These are phyloP conservation scores for Leuciscus idus DNA, from an alignment of 2,113 vertebrate genomes.

Conservation along the genomic window DNA sequence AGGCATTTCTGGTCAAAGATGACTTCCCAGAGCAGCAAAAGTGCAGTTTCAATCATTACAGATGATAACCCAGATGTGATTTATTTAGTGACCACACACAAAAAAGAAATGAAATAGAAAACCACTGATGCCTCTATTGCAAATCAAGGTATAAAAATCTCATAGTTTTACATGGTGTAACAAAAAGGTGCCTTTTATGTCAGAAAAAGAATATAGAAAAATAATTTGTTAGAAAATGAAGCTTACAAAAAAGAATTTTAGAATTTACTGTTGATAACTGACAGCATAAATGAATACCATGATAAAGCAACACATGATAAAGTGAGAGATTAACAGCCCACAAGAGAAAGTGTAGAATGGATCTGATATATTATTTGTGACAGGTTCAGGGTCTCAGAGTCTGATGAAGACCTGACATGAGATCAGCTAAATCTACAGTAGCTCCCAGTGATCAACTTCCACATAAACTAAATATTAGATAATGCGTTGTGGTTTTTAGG, in stretches of 20 bases:
- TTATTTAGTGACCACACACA: not conserved
- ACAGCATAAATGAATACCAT: not conserved
- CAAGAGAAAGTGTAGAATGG: not conserved
- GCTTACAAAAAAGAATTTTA: not conserved
- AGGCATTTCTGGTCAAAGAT: too few relatives aligned
- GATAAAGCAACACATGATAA: not conserved
- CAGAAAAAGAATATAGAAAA: conserved; percentile 56
- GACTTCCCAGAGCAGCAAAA: not conserved
- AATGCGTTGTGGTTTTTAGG: not conserved
- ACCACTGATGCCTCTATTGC: conserved; percentile 6
- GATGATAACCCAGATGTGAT: not conserved
- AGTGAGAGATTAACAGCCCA: not conserved
- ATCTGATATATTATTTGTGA: not conserved
- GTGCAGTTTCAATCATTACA: not conserved
- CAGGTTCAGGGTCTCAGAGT: not conserved
- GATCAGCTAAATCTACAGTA: not conserved
- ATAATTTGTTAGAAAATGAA: conserved; percentile 53
- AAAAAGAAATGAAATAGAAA: conserved; percentile 25
- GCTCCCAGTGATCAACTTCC: not conserved
- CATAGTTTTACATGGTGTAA: conserved; percentile 19
- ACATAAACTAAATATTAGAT: conserved; percentile 9
- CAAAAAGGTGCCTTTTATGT: conserved; percentile 12
- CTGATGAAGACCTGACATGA: not conserved
- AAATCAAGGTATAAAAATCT: conserved; percentile 44
- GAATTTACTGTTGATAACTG: not conserved